phyloP scores from a whole-genome alignment of 2,113 vertebrate genomes.

The Calyptomena viridis region DNA sequence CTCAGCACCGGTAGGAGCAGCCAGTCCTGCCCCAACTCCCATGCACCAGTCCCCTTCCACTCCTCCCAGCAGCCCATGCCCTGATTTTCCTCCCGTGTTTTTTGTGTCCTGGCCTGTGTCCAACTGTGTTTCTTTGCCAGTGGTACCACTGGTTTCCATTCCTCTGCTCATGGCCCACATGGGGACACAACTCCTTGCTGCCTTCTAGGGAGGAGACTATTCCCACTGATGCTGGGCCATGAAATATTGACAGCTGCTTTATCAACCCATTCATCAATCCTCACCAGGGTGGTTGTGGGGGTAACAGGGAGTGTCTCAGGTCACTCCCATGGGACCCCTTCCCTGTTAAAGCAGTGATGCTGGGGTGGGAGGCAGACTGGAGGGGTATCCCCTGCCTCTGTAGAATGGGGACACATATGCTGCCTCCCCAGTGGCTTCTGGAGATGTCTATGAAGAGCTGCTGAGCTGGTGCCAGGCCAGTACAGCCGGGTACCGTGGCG shows the following conservation, averaged over 20 bases:
- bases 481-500: constrained; percentile 77
- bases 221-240: background rate
- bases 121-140: background rate
- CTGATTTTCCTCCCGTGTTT: background rate
- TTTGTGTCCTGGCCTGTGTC: background rate
- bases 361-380: background rate
- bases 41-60: background rate
- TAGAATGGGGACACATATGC: background rate
- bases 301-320: accelerated
- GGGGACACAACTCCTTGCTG: background rate
- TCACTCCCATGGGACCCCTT: background rate
- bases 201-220: background rate
- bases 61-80: background rate
- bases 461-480: constrained; percentile 88
- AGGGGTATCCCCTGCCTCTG: background rate
- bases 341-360: background rate
- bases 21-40: background rate
- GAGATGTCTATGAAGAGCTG: constrained; percentile 75
- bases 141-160: background rate
- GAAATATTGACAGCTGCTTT: background rate
- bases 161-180: accelerated
- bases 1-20: constrained; percentile 18
- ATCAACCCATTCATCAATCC: background rate
- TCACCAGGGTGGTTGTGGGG: accelerated
- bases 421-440: constrained; percentile 48